A percentile compares a stretch with the other conserved stretches of the same genome.
Conservation (phyloP, 2,888 invertebrate species). For the Muscina levida region DNA sequence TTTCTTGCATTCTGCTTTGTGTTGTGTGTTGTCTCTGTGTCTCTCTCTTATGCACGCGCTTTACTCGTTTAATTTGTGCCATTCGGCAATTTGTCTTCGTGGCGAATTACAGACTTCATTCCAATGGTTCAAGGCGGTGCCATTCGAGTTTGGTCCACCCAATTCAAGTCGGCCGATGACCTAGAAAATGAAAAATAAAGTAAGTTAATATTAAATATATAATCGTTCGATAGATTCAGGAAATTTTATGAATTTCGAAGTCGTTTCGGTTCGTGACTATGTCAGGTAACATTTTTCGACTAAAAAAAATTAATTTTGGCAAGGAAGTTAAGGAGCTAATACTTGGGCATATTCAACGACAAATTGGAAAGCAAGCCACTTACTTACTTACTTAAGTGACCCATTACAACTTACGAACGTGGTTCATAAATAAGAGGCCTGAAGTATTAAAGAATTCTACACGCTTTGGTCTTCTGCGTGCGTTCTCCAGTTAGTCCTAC, state of each 20-base stretch:
- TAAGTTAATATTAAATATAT: slow-evolving; percentile 23
- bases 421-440: too few species aligned
- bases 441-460: too few species aligned
- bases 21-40: not conserved
- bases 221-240: too few species aligned
- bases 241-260: too few species aligned
- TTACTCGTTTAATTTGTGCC: slow-evolving; percentile 98
- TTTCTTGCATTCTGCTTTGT: not conserved
- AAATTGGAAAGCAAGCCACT: too few species aligned
- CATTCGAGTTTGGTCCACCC: slow-evolving; percentile 89
- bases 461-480: too few species aligned
- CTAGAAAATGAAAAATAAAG: slow-evolving; percentile 79
- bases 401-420: too few species aligned
- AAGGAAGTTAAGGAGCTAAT: too few species aligned
- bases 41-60: not conserved
- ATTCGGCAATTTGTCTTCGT: slow-evolving; percentile 98
- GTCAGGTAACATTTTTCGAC: not conserved
- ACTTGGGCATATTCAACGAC: too few species aligned
- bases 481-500: too few species aligned
- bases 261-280: too few species aligned
- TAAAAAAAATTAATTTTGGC: not conserved
- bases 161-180: slow-evolving; percentile 97
- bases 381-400: too few species aligned
- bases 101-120: slow-evolving; percentile 98
- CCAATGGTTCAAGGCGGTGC: slow-evolving; percentile 96